phyloP scores from a whole-genome alignment of 2,888 invertebrate genomes.

The Tenodera sinensis region DNA sequence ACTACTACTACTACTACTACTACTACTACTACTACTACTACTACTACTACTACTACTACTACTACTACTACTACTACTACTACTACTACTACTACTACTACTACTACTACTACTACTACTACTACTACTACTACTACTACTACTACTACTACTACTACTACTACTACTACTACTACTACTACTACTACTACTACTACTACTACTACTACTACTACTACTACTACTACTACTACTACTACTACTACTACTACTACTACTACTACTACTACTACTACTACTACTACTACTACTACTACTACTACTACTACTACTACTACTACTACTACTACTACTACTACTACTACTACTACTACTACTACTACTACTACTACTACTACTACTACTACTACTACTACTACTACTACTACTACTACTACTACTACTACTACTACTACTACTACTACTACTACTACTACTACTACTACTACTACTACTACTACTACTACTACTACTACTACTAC shows the following conservation, averaged over 20 bases:
- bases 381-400: background rate
- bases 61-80: background rate
- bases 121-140: slow-evolving; percentile 4
- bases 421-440: no score
- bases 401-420: no score
- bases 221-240: background rate
- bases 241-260: slow-evolving; percentile 20
- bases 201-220: no score
- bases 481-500: background rate
- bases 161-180: background rate
- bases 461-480: slow-evolving; percentile 7
- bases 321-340: background rate
- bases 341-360: slow-evolving; percentile 21
- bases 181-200: no score
- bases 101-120: no score
- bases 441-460: slow-evolving; percentile 16
- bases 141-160: slow-evolving; percentile 15
- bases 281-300: background rate
- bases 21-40: slow-evolving; percentile 16
- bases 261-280: slow-evolving; percentile 1
- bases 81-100: no score
- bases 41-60: slow-evolving; percentile 7
- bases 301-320: no score
- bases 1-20: no score
- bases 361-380: background rate